Base-by-base conservation (phyloP, 1,140 invertebrate species). In the Glomeris maerens region DNA sequence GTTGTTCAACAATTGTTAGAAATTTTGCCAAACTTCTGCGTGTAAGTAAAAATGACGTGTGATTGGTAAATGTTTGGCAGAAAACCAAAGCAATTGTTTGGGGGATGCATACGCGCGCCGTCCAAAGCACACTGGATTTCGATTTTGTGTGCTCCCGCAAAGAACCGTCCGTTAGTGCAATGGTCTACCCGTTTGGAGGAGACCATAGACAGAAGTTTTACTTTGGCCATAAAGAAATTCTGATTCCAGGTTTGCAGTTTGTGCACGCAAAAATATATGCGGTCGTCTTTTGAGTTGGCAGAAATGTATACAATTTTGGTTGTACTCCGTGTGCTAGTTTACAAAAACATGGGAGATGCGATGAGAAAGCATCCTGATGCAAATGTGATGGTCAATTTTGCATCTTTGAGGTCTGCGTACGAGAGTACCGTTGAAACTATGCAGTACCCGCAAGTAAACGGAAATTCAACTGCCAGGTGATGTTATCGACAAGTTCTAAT, bases 121-220 rank as follows among this genome's bases (percentile, higher is more conserved):
- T 98, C 26, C 94, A 97, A 64, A 75, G 79, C 52, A 98, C 98
- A 93, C 66, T 99, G 41, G 96, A 99, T 67, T 99, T 98, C 73
- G 96, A 99, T 70, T 98, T 95, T 69, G 92, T 97, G 13, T 98
- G 94, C 67, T 79, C 87, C 20, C 77, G 96, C 55, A 72, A 77
- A 50, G 82, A 89, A 58, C 75, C 75, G 2, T 78, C 76, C 28
- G 79, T 98, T 1, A 91, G 88, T 2, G 94, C 93, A 26, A 87
- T 98, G 62, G 90, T 98, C 13, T 98, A 99, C 71, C 96, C 96
- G 2, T 97, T 93, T 66, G 96, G 92, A 2, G 95, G 93, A 1
- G 93, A 98, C 71, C 94, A 98, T 64, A 96, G 96, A 62, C 92
- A 96, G 66, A 98, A 98, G 69, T 99, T 93, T 71, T 99, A 98